phyloP scores from a whole-genome alignment of 2,113 vertebrate genomes.

The Sylvilagus bachmani region DNA sequence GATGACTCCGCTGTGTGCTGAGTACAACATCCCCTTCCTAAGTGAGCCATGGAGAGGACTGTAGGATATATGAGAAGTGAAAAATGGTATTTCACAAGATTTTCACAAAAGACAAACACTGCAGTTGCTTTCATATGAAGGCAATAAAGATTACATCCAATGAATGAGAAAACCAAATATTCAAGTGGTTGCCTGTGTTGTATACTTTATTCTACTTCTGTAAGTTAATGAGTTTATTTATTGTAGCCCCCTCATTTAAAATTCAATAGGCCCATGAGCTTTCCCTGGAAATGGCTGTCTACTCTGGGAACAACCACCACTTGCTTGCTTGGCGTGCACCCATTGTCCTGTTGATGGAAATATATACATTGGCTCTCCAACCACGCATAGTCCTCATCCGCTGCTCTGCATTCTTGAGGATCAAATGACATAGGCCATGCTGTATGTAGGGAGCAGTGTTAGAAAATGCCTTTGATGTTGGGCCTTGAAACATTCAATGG shows the following conservation, averaged over 20 bases:
- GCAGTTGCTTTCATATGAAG: neutral
- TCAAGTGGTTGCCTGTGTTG: neutral
- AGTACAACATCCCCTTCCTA: rapidly evolving
- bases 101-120: neutral
- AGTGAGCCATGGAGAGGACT: neutral
- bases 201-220: constrained; percentile 25
- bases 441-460: constrained; percentile 51
- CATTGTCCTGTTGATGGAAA: constrained; percentile 29
- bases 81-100: neutral
- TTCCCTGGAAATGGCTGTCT: neutral
- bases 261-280: neutral
- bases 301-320: neutral
- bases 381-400: neutral
- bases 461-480: constrained; percentile 80
- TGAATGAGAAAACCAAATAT: neutral
- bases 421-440: constrained; percentile 72
- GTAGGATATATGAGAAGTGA: neutral
- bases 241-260: neutral
- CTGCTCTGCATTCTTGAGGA: constrained; percentile 73
- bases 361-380: constrained; percentile 17
- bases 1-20: neutral
- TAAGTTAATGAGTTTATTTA: constrained; percentile 44
- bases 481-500: constrained; percentile 46
- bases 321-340: neutral
- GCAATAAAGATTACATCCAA: neutral